Evolutionary conservation across 1,140 invertebrate genomes (phyloP), one percentile per base, ranked within the genome.

Genomic region (Drosophila saltans): DNA sequence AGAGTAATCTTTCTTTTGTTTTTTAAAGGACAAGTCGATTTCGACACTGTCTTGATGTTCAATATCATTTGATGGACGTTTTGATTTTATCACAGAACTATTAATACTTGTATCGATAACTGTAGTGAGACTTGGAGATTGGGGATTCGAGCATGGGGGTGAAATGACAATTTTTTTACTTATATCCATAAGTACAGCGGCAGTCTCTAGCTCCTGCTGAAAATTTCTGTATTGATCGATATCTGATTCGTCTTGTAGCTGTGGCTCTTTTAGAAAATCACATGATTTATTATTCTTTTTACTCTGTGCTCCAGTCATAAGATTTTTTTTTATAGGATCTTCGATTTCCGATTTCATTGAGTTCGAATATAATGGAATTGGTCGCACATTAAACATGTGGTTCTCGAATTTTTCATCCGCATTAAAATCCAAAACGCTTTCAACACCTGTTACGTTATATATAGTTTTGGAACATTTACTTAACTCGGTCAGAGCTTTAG

Each of bases 151-250:
- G 70, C 80, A 83, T 56, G 91, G 92, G 60, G 92, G 91, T 62
- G 92, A 92, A 68, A 92, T 91, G 21, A 92, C 86, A 64, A 92
- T 91, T 78, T 92, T 92, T 78, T 92, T 92, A 77, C 92, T 92
- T 65, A 92, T 92, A 66, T 92, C 90, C 91, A 92, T 92, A 45
- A 92, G 71, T 30, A 92, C 92, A 40, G 90, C 91, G 41, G 92
- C 92, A 61, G 91, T 92, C 81, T 92, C 92, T 28, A 92, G 69
- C 61, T 91, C 90, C 75, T 92, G 91, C 72, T 91, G 82, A 55
- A 91, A 68, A 72, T 90, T 81, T 36, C 71, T 81, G 40, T 84
- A 85, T 74, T 89, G 77, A 58, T 92, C 90, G 59, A 82, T 69
- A 60, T 89, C 77, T 43, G 69, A 58, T 43, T 80, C 68, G 56